Evolutionary conservation across 2,797 vertebrate genomes (phyloP).

Genomic region (Setipinna tenuifilis): DNA sequence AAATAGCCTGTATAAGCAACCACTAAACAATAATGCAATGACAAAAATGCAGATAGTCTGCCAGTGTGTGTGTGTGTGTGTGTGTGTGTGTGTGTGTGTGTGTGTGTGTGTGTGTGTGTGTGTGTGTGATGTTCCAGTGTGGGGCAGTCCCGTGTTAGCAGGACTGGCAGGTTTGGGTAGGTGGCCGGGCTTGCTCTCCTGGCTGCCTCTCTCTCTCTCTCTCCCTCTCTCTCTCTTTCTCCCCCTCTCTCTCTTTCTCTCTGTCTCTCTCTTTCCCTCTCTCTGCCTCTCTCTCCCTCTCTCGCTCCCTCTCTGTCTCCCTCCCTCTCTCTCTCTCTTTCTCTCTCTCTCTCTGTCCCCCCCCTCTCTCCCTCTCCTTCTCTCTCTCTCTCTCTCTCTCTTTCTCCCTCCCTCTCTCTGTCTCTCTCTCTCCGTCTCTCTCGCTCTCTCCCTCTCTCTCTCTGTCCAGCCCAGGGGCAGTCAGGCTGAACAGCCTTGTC

Average conservation of each 20-base stretch:
- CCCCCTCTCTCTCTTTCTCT: background rate
- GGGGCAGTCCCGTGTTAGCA: background rate
- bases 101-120: background rate
- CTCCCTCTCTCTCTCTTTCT: background rate
- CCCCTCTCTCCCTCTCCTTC: no score
- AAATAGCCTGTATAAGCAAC: background rate
- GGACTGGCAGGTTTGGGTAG: slow-evolving; percentile 10
- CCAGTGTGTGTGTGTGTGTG: slow-evolving; percentile 34
- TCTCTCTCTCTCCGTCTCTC: background rate
- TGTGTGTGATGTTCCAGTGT: background rate
- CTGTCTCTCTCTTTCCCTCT: slow-evolving; percentile 49
- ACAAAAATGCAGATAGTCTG: slow-evolving; percentile 35
- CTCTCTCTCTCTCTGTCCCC: no score
- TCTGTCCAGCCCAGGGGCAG: slow-evolving; percentile 73
- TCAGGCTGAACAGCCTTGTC: slow-evolving; percentile 77
- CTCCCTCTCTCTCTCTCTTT: no score
- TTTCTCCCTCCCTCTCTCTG: background rate
- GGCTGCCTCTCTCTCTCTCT: slow-evolving; percentile 1
- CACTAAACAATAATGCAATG: background rate
- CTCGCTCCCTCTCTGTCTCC: no score
- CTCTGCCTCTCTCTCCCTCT: background rate
- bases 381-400: no score
- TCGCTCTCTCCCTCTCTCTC: background rate
- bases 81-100: background rate
- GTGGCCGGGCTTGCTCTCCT: background rate